phyloP scores from a whole-genome alignment of 1,140 invertebrate species.

The Eufriesea mexicana region DNA sequence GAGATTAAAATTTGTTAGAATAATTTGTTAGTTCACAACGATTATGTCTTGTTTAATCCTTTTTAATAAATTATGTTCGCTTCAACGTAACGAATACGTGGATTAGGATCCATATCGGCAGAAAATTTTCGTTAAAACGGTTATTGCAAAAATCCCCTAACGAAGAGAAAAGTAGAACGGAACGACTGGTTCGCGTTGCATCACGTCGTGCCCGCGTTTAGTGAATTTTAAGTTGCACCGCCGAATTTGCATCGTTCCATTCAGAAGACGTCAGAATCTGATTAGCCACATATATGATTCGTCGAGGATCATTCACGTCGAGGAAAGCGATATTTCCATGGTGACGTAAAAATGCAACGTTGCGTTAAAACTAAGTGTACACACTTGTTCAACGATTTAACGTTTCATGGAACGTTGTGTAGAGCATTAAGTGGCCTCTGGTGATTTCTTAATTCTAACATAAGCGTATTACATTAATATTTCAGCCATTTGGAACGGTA shows the following conservation, averaged over 20 bases:
- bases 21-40: no score
- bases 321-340: conserved; percentile 22
- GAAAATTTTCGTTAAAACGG: conserved; percentile 40
- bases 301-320: conserved; percentile 25
- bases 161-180: conserved; percentile 61
- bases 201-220: conserved; percentile 39
- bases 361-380: conserved; percentile 31
- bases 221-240: conserved; percentile 33
- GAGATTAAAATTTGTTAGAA: no score
- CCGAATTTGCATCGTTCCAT: conserved; percentile 33
- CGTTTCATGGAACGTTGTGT: conserved; percentile 10
- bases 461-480: background rate
- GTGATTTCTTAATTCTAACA: background rate
- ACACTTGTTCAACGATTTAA: conserved; percentile 28
- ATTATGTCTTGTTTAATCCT: no score
- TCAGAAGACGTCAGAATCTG: conserved; percentile 26
- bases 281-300: conserved; percentile 21
- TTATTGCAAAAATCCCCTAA: conserved; percentile 48
- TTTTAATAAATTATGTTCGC: no score
- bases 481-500: background rate
- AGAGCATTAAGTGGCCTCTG: background rate
- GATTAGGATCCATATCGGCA: background rate
- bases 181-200: conserved; percentile 49
- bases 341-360: conserved; percentile 28
- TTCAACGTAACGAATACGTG: no score